These are phyloP conservation scores for Amphipoea lucens DNA, from an alignment of 2,888 invertebrate genomes.

Conservation along the genomic window DNA sequence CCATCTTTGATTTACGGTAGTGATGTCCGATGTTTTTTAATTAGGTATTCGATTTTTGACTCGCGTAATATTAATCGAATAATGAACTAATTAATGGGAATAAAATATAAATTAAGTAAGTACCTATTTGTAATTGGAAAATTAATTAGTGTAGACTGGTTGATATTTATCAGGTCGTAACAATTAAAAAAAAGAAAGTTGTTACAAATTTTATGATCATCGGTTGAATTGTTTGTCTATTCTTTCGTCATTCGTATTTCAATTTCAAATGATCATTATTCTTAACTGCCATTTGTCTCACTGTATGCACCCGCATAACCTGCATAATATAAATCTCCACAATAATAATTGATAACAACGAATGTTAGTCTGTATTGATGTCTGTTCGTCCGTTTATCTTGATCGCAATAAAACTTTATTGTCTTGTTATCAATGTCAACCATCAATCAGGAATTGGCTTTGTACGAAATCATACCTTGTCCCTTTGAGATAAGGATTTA, in stretches of 20 bases:
- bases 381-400: conserved; percentile 62
- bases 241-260: conserved; percentile 37
- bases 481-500: conserved; percentile 15
- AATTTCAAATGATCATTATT: conserved; percentile 41
- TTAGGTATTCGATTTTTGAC: conserved; percentile 39
- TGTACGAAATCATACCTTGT: conserved; percentile 37
- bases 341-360: conserved; percentile 50
- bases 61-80: background rate
- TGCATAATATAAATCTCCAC: conserved; percentile 63
- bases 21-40: conserved; percentile 1
- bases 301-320: conserved; percentile 64
- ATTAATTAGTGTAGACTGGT: background rate
- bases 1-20: conserved; percentile 28
- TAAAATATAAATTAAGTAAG: background rate
- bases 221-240: conserved; percentile 35
- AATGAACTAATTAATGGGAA: background rate
- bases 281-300: conserved; percentile 53
- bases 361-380: conserved; percentile 59
- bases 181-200: background rate
- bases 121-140: background rate
- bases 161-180: background rate
- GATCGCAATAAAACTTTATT: conserved; percentile 70
- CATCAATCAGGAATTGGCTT: conserved; percentile 48
- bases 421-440: conserved; percentile 66
- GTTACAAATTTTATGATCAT: conserved; percentile 30